Base-by-base conservation (phyloP, 1,140 invertebrate species). In the Potamilus streckersoni region DNA sequence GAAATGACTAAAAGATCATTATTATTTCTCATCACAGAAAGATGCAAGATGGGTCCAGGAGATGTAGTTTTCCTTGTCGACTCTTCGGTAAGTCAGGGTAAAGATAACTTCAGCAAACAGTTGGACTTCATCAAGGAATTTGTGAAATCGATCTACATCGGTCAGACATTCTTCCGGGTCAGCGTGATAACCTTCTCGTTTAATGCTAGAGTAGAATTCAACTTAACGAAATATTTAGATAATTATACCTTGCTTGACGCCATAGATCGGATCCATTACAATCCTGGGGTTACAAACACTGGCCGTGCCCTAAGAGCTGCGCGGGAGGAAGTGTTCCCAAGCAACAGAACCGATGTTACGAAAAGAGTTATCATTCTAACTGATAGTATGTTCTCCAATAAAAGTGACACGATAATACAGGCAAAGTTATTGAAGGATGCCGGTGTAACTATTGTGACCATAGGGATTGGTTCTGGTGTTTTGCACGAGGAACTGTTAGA, bases 21-120 rank as follows among this genome's bases (percentile, higher is more conserved):
- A 27, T 27, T 27, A 27, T 16, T 65, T n/a, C 23, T 16, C n/a
- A 49, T 65, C 57, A 15, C 61, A 72, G 71, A 55, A 14, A 56
- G 57, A 56, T 72, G 71, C 58, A 61, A 72, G 31, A 61, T 62
- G 19, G 56, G 38, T 17, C 23, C 65, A 8, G 60, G 55, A 16
- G 71, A 72, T 27, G 23, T 72, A 31, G 56, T 72, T 3, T 72
- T 72, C 55, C 56, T 72, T 12, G 15, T 72, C 11, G 71, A 72
- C 20, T 72, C 71, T 5, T 72, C 71, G 5, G 55, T 62, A n/a
- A 72, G 71, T 31, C 71, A 72, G 38, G 65, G 61, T 20, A 57
- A 72, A 72, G 71, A 64, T 23, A 31, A 72, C 16, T 72, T 72
- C 60, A 62, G 19, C 6, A 72, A 72, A 58, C 71, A 72, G n/a